Evolutionary conservation across 2,888 invertebrate species (phyloP), one percentile per base, ranked within the genome.

Genomic region (Acrocyrtus sp.): DNA sequence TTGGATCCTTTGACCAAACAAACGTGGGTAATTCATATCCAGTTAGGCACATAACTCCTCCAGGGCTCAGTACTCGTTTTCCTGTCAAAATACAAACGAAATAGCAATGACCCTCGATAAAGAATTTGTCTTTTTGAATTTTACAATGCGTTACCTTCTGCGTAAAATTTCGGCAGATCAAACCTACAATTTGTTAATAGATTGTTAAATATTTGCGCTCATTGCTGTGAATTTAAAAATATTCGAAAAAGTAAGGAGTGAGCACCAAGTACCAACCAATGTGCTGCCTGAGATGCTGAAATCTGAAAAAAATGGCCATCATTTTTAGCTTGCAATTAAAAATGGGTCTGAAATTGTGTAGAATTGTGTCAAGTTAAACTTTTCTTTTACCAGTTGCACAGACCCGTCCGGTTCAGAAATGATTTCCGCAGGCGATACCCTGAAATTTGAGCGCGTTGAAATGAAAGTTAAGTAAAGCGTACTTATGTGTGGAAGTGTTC

Each of bases 221-320:
- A 47, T 19, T 17, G 21, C n/a, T 8, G 19, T 3, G 3, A 19
- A 3, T n/a, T n/a, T n/a, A n/a, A n/a, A n/a, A n/a, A n/a, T n/a
- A n/a, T n/a, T n/a, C n/a, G n/a, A n/a, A n/a, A n/a, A n/a, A n/a
- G n/a, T 47, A 45, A 45, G 47, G 17, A 8, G n/a, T n/a, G n/a
- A n/a, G n/a, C n/a, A n/a, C n/a, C n/a, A n/a, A n/a, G n/a, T n/a
- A 24, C 51, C 6, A 43, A 75, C 86, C 86, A 87, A 76, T 87
- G 87, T 53, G 84, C 81, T n/a, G 85, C 84, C 65, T 86, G 85
- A 1, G 84, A 83, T 1, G 84, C 83, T 1, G 85, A 70, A 39
- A 75, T 62, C 74, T 74, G 41, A 5, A 39, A 69, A 1, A 50
- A 29, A 53, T n/a, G 19, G 48, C n/a, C 8, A 47, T 34, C 6